These are phyloP conservation scores for Monoplex corrugatus DNA, from an alignment of 2,888 invertebrate genomes.

Conservation along the genomic window DNA sequence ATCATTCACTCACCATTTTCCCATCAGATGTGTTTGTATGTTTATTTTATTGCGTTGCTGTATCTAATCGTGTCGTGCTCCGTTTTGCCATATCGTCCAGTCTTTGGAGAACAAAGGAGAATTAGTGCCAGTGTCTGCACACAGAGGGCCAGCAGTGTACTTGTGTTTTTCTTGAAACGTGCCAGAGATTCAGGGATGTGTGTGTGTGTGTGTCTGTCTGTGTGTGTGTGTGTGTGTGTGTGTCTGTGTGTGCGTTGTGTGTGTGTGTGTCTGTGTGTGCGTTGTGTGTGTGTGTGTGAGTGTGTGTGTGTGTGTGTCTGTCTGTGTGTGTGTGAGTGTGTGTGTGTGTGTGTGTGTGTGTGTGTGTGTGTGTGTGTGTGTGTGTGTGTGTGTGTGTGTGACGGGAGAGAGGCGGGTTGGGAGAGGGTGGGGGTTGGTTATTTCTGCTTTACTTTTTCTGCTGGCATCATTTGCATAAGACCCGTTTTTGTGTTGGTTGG, in stretches of 20 bases:
- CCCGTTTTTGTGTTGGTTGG: too few relatives aligned
- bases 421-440: background rate
- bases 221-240: too few relatives aligned
- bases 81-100: background rate
- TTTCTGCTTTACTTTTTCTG: too few relatives aligned
- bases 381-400: background rate
- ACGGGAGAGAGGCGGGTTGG: background rate
- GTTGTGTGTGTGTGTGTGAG: too few relatives aligned
- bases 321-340: background rate
- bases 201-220: too few relatives aligned
- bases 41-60: background rate
- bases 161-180: too few relatives aligned
- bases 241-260: too few relatives aligned
- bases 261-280: too few relatives aligned
- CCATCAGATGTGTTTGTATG: background rate
- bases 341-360: slow-evolving; percentile 1
- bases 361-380: too few relatives aligned
- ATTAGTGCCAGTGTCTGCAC: background rate
- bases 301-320: background rate
- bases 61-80: too few relatives aligned
- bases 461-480: too few relatives aligned
- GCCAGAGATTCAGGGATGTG: too few relatives aligned
- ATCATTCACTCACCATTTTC: background rate
- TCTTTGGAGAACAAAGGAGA: background rate
- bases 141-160: background rate